A percentile compares a stretch with the other conserved stretches of the same genome.
Evolutionary conservation across 1,140 invertebrate genomes (phyloP).

Genomic region (Agraylea sexmaculata): DNA sequence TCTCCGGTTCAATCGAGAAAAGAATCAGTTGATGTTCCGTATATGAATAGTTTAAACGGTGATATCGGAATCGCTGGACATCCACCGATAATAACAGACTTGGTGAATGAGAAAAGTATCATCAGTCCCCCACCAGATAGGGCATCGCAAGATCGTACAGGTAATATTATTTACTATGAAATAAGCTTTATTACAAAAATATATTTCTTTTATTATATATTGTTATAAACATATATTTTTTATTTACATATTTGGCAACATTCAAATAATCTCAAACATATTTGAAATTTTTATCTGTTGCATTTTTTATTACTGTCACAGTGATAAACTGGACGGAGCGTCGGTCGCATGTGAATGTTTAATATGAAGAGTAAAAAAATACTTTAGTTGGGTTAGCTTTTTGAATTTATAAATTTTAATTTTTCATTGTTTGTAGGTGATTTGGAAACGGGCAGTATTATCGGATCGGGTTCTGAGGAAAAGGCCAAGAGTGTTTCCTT

Average conservation of each 20-base stretch:
- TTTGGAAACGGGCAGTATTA: conserved; percentile 16
- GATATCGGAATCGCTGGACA: background rate
- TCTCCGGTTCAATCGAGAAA: conserved; percentile 17
- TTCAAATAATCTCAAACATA: background rate
- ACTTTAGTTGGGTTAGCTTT: background rate
- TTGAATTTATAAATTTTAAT: background rate
- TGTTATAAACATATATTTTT: conserved; percentile 1
- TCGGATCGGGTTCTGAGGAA: conserved; percentile 18
- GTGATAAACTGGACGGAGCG: background rate
- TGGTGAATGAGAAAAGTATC: conserved; percentile 13
- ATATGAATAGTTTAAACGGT: conserved; percentile 1
- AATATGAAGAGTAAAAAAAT: background rate
- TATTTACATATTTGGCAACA: background rate
- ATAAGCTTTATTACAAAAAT: background rate
- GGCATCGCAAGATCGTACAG: conserved; percentile 15
- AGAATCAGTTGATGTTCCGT: conserved; percentile 11
- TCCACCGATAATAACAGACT: conserved; percentile 3
- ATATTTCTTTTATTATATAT: background rate
- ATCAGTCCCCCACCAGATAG: conserved; percentile 19
- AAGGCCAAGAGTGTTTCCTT: conserved; percentile 37
- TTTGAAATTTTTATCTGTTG: background rate
- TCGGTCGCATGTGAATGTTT: background rate
- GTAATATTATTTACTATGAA: conserved; percentile 5
- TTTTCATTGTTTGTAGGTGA: conserved; percentile 10
- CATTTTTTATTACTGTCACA: background rate